These are phyloP conservation scores for Pseudorasbora parva DNA, from an alignment of 2,113 vertebrate species.

Conservation along the genomic window DNA sequence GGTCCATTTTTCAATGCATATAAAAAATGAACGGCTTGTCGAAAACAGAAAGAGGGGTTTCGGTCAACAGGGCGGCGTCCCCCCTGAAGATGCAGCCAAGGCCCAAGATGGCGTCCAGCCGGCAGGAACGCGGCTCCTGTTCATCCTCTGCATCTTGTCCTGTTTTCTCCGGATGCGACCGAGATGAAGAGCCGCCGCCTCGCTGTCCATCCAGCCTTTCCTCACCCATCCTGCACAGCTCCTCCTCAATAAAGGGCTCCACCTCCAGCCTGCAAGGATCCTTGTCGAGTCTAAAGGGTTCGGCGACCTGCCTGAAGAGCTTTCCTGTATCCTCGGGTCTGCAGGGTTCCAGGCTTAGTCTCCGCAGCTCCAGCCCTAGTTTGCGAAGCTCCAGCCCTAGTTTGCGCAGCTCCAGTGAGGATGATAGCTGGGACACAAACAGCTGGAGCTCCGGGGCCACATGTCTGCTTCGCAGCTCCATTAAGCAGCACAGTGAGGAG, in stretches of 20 bases:
- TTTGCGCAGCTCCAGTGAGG: constrained; percentile 70
- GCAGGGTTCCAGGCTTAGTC: not conserved
- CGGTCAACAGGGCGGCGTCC: constrained; percentile 50
- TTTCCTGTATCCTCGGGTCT: not conserved
- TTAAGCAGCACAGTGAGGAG: constrained; percentile 70
- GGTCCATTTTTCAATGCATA: constrained; percentile 72
- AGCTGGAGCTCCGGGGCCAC: constrained; percentile 74
- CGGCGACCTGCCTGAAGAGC: constrained; percentile 38
- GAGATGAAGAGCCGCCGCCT: constrained; percentile 63
- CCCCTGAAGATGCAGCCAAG: constrained; percentile 60
- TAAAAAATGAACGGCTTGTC: constrained; percentile 67
- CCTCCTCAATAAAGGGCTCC: constrained; percentile 43
- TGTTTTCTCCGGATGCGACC: constrained; percentile 73
- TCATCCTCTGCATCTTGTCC: constrained; percentile 76
- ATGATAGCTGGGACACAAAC: constrained; percentile 79
- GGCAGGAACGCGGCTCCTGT: constrained; percentile 71
- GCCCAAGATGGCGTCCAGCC: constrained; percentile 57
- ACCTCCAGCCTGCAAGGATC: constrained; percentile 50
- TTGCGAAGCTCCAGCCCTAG: constrained; percentile 69
- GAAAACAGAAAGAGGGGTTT: constrained; percentile 44
- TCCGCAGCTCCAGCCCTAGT: not conserved
- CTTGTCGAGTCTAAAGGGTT: constrained; percentile 34
- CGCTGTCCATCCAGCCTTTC: constrained; percentile 63
- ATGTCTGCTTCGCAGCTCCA: constrained; percentile 71
- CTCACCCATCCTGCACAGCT: constrained; percentile 66